A percentile compares a stretch with the other conserved stretches of the same genome.
Conservation (phyloP, 2,113 vertebrate genomes). For the Catharus bicknelli region DNA sequence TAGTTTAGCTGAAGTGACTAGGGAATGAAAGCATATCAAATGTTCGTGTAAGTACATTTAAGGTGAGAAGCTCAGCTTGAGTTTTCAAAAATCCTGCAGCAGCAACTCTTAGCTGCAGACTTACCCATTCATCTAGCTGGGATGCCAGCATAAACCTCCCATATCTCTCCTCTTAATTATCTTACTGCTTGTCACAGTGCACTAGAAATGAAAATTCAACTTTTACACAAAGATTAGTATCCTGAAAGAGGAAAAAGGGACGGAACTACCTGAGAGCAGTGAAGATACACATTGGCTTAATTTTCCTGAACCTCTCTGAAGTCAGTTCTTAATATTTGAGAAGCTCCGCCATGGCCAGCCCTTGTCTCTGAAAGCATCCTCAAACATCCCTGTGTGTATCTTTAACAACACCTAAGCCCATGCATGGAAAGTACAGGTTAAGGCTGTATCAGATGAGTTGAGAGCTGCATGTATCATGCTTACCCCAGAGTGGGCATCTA, state of each 20-base stretch:
- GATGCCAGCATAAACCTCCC: not conserved
- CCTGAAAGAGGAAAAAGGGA: not conserved
- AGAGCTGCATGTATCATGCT: not conserved
- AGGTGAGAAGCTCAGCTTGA: not conserved
- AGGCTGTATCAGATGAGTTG: not conserved
- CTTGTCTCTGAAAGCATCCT: not conserved
- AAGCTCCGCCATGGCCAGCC: not conserved
- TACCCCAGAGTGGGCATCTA: not conserved
- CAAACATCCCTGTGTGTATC: not conserved
- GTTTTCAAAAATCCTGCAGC: slow-evolving; percentile 13
- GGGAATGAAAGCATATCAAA: not conserved
- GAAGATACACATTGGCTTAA: not conserved
- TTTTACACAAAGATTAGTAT: not conserved
- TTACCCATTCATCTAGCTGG: not conserved
- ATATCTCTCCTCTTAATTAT: not conserved
- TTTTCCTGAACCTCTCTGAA: not conserved
- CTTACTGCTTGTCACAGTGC: not conserved
- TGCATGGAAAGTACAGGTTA: not conserved
- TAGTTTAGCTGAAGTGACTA: not conserved
- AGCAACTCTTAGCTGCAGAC: not conserved
- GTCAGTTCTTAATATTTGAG: not conserved
- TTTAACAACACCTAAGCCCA: not conserved
- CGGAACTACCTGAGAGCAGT: not conserved
- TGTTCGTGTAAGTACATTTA: not conserved
- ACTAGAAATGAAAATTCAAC: not conserved